Conservation (phyloP, 2,797 vertebrate species). For the Helicolenus hilgendorfi region DNA sequence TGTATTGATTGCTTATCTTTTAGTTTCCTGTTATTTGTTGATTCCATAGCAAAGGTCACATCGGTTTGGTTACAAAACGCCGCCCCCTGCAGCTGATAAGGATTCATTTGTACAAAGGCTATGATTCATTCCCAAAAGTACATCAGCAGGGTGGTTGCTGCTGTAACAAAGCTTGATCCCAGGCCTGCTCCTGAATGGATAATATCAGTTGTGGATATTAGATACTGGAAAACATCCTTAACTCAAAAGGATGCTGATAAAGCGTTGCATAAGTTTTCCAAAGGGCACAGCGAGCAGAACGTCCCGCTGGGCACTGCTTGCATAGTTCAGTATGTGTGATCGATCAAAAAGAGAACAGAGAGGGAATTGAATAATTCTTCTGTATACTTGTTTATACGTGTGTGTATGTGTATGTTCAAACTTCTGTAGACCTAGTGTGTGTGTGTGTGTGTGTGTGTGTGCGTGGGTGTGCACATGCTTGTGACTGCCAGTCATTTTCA, state of each 20-base stretch:
- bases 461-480: background rate
- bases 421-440: background rate
- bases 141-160: background rate
- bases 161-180: background rate
- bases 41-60: background rate
- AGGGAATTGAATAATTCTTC: background rate
- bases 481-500: constrained; percentile 28
- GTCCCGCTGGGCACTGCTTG: background rate
- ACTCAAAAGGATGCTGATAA: background rate
- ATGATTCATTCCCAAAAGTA: constrained; percentile 8
- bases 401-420: background rate
- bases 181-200: background rate
- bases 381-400: background rate
- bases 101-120: constrained; percentile 5
- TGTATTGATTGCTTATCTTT: constrained; percentile 18
- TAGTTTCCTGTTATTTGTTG: background rate
- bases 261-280: constrained; percentile 16
- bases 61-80: background rate
- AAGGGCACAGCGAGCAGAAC: constrained; percentile 12
- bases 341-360: background rate
- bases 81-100: background rate
- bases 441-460: background rate
- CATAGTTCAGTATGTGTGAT: background rate
- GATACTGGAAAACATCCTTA: background rate
- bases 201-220: background rate